Conservation (phyloP, 2,797 vertebrate genomes). For the Danio aesculapii region DNA sequence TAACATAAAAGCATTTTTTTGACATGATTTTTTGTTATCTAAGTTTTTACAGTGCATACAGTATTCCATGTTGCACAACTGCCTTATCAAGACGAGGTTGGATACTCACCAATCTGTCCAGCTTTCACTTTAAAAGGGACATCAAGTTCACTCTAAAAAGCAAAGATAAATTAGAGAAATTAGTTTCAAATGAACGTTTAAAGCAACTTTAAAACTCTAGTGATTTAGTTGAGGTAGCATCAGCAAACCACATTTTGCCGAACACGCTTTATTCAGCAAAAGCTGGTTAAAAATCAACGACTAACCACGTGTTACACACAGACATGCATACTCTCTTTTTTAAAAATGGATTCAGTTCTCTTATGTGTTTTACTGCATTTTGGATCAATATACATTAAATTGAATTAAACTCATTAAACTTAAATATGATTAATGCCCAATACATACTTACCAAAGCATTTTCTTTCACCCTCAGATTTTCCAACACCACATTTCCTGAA, state of each 20-base stretch:
- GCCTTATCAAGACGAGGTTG: not conserved
- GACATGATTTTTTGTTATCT: too few relatives aligned
- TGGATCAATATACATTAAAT: not conserved
- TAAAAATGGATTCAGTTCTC: not conserved
- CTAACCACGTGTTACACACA: conserved; percentile 12
- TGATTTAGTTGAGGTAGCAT: not conserved
- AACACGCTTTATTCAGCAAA: conserved; percentile 2
- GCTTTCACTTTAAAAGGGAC: conserved; percentile 94
- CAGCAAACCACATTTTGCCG: not conserved
- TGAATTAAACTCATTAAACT: not conserved
- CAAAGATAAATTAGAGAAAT: not conserved
- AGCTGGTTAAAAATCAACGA: not conserved
- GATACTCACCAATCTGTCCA: conserved; percentile 91
- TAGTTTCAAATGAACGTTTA: too few relatives aligned
- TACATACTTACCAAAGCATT: conserved; percentile 89
- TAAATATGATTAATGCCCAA: conserved; percentile 24
- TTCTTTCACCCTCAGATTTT: conserved; percentile 94
- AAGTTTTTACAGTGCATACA: too few relatives aligned
- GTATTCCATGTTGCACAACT: not conserved
- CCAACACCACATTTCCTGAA: conserved; percentile 93
- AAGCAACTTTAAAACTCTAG: not conserved
- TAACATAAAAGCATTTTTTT: too few relatives aligned
- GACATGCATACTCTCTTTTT: not conserved
- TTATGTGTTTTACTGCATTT: not conserved
- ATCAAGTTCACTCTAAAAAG: conserved; percentile 88